Percentiles rank a stretch among this genome's conserved stretches.
Evolutionary conservation across 1,140 invertebrate genomes (phyloP).

Genomic region (Bombus confusus): DNA sequence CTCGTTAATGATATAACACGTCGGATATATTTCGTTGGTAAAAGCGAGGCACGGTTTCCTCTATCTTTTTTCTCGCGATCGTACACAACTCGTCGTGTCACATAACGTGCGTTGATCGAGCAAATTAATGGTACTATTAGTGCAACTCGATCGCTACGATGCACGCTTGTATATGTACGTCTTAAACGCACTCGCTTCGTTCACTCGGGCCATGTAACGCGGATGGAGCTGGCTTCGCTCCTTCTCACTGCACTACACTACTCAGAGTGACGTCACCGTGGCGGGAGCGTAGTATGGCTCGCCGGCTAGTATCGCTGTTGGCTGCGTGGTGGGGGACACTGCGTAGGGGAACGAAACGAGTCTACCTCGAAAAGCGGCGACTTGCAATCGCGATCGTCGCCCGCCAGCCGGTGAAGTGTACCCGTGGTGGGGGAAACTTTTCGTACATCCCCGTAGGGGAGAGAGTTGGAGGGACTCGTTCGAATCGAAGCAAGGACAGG

Average conservation of each 20-base stretch:
- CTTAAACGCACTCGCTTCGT: conserved; percentile 54
- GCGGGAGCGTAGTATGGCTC: conserved; percentile 81
- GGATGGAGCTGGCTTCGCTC: conserved; percentile 76
- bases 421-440: conserved; percentile 33
- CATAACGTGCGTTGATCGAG: conserved; percentile 32
- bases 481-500: conserved; percentile 75
- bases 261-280: conserved; percentile 83
- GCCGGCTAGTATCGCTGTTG: conserved; percentile 70
- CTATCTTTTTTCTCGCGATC: conserved; percentile 27
- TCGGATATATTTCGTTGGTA: conserved; percentile 8
- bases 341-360: conserved; percentile 76
- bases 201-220: conserved; percentile 70
- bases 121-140: neutral
- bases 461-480: conserved; percentile 52
- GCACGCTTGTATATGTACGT: conserved; percentile 42
- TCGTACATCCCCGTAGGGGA: conserved; percentile 38
- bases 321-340: conserved; percentile 61
- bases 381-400: conserved; percentile 68
- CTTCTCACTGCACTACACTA: conserved; percentile 83
- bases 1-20: conserved; percentile 12
- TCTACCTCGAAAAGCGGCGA: conserved; percentile 70
- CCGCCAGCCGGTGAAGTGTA: conserved; percentile 63
- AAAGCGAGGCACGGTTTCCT: conserved; percentile 36
- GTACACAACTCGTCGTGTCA: conserved; percentile 12
- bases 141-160: conserved; percentile 28